These are phyloP conservation scores for Acleris literana DNA, from an alignment of 2,888 invertebrate genomes.

Conservation along the genomic window DNA sequence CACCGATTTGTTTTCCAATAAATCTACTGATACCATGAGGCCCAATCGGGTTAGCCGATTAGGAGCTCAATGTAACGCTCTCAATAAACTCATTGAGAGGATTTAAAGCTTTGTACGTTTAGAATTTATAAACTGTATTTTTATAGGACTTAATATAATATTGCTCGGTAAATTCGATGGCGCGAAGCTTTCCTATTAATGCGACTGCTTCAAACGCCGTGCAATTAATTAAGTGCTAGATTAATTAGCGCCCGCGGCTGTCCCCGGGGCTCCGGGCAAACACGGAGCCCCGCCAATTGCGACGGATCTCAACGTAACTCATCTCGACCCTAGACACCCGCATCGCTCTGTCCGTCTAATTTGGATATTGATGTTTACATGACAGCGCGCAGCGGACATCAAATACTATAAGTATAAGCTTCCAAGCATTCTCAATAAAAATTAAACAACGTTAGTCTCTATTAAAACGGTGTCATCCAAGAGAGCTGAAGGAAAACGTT, in stretches of 20 bases:
- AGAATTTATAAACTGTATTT: too few relatives aligned
- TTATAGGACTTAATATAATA: too few relatives aligned
- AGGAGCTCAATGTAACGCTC: constrained; percentile 11
- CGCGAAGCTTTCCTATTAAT: constrained; percentile 22
- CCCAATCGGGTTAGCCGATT: constrained; percentile 23
- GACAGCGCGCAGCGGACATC: constrained; percentile 32
- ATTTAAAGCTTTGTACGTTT: not conserved
- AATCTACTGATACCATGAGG: constrained; percentile 30
- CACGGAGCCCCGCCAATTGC: constrained; percentile 38
- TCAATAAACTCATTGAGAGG: constrained; percentile 4
- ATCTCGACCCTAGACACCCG: constrained; percentile 73
- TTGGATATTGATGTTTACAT: constrained; percentile 51
- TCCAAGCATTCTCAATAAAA: constrained; percentile 5
- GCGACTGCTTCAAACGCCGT: constrained; percentile 20
- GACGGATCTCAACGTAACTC: constrained; percentile 50
- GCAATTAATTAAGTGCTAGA: constrained; percentile 27
- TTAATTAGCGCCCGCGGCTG: constrained; percentile 35
- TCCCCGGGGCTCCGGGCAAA: constrained; percentile 30
- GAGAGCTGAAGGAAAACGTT: constrained; percentile 15
- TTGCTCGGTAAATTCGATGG: not conserved
- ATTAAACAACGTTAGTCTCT: constrained; percentile 10
- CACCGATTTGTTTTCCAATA: constrained; percentile 45
- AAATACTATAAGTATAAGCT: constrained; percentile 9
- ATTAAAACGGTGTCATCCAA: constrained; percentile 30
- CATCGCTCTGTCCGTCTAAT: constrained; percentile 63